Conservation (phyloP, 2,797 vertebrate species). For the Limosa lapponica region DNA sequence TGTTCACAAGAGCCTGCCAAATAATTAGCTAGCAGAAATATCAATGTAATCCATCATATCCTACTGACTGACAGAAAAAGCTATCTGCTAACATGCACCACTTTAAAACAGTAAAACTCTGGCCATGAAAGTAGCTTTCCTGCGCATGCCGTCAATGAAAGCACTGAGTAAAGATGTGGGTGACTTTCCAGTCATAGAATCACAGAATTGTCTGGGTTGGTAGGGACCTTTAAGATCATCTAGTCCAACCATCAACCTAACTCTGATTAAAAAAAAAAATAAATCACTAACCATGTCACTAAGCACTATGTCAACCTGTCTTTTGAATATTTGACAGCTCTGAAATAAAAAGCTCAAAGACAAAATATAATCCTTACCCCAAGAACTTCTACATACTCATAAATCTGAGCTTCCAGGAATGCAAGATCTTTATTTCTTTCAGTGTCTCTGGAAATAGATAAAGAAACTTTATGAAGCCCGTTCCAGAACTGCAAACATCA, state of each 20-base stretch:
- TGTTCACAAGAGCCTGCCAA: not conserved
- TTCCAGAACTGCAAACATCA: not conserved
- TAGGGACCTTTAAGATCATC: too few species aligned
- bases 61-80: not conserved
- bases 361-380: constrained; percentile 85
- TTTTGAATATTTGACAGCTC: not conserved
- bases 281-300: too few species aligned
- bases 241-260: too few species aligned
- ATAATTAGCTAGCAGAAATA: not conserved
- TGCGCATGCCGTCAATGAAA: not conserved
- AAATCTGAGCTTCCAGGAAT: constrained; percentile 96
- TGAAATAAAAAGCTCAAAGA: not conserved
- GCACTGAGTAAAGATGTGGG: not conserved
- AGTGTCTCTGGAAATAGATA: constrained; percentile 84
- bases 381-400: constrained; percentile 95
- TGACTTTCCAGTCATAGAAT: not conserved
- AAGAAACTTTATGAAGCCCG: not conserved
- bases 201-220: too few species aligned
- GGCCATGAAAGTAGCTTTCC: not conserved
- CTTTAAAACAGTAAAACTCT: not conserved
- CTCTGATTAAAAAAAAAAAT: too few species aligned
- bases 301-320: too few species aligned
- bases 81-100: not conserved
- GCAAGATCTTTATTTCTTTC: constrained; percentile 96
- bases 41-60: not conserved